Conservation (phyloP, 2,113 vertebrate species). For the Gymnorhina tibicen region DNA sequence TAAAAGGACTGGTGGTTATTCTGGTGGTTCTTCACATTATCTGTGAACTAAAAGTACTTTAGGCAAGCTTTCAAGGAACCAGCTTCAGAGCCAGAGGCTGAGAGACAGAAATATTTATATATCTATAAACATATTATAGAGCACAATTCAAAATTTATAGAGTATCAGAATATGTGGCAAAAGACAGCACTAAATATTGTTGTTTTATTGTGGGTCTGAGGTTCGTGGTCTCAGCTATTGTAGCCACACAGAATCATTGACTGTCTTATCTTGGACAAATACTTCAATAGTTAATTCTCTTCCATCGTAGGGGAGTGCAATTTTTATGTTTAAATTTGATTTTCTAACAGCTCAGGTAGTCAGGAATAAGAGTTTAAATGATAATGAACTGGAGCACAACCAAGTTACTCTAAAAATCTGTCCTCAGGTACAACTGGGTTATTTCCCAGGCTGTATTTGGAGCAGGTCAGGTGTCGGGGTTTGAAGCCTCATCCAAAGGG, state of each 20-base stretch:
- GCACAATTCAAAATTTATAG: neutral
- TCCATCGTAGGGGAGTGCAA: fast-evolving
- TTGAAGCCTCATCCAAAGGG: neutral
- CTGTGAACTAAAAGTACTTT: neutral
- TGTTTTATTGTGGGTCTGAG: neutral
- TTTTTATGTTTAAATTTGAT: neutral
- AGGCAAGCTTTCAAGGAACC: neutral
- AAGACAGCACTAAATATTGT: neutral
- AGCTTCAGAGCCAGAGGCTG: neutral
- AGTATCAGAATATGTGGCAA: neutral
- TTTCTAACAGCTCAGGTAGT: neutral
- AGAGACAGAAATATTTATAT: neutral
- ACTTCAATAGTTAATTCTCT: neutral
- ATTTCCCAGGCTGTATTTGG: neutral
- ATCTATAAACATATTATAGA: neutral
- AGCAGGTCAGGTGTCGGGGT: neutral
- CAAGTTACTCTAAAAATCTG: neutral
- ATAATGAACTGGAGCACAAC: neutral
- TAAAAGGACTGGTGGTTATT: neutral
- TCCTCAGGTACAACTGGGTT: neutral
- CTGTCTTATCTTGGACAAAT: neutral
- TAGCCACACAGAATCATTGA: neutral
- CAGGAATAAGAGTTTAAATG: neutral
- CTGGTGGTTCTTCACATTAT: neutral
- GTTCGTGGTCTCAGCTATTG: neutral